phyloP scores from a whole-genome alignment of 1,140 invertebrate species.

The Eurytemora carolleeae region DNA sequence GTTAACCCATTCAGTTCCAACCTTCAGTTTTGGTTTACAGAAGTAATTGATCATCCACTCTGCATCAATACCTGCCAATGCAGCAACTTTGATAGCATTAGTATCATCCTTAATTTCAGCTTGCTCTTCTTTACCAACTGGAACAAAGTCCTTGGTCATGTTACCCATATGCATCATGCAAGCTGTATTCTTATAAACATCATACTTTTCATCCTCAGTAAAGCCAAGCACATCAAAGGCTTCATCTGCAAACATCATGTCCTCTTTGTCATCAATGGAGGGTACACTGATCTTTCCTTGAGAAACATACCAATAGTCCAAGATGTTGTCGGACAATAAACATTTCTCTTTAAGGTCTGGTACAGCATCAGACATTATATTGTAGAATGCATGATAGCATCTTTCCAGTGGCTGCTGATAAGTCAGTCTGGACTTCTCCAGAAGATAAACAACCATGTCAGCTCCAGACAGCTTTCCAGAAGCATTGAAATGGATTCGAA shows the following conservation, averaged over 20 bases:
- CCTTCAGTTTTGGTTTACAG: slow-evolving; percentile 94
- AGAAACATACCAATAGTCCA: slow-evolving; percentile 27
- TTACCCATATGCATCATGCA: too few relatives aligned
- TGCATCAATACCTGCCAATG: slow-evolving; percentile 35
- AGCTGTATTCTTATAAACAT: slow-evolving; percentile 90
- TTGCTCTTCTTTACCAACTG: slow-evolving; percentile 97
- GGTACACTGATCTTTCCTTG: slow-evolving; percentile 30
- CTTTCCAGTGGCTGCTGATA: slow-evolving; percentile 93
- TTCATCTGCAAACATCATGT: slow-evolving; percentile 44
- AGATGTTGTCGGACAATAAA: slow-evolving; percentile 38
- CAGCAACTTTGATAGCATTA: slow-evolving; percentile 34
- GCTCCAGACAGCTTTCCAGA: slow-evolving; percentile 35
- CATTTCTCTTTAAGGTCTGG: slow-evolving; percentile 43
- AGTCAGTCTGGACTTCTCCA: slow-evolving; percentile 68
- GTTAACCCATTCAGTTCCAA: slow-evolving; percentile 96
- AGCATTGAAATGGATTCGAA: too few relatives aligned
- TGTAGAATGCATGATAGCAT: slow-evolving; percentile 99
- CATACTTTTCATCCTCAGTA: slow-evolving; percentile 78
- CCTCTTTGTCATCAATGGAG: slow-evolving; percentile 37
- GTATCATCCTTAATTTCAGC: too few relatives aligned
- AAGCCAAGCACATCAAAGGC: slow-evolving; percentile 97
- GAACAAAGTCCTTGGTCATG: slow-evolving; percentile 97
- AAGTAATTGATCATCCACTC: slow-evolving; percentile 47
- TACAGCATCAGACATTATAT: slow-evolving; percentile 89
- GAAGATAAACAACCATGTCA: slow-evolving; percentile 35